Evolutionary conservation across 2,797 vertebrate genomes (phyloP).

Genomic region (Peromyscus eremicus): DNA sequence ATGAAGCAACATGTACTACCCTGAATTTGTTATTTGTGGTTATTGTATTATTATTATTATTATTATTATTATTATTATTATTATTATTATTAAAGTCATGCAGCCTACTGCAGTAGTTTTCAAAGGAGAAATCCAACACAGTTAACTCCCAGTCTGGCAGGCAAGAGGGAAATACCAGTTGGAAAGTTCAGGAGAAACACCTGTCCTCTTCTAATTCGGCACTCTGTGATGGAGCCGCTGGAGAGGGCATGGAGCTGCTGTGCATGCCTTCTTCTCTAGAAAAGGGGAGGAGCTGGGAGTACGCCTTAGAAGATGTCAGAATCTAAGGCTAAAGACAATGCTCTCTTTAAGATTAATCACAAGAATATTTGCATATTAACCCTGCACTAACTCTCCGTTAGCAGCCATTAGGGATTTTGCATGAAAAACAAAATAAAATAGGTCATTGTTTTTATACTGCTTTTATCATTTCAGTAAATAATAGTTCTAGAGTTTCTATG

Average conservation of each 20-base stretch:
- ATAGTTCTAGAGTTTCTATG: not conserved
- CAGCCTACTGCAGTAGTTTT: conserved; percentile 17
- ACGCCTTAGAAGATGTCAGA: not conserved
- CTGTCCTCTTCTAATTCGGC: conserved; percentile 37
- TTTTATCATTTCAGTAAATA: not conserved
- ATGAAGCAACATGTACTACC: not conserved
- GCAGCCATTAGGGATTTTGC: not conserved
- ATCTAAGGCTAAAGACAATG: not conserved
- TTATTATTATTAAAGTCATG: conserved; percentile 19
- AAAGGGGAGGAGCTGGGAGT: not conserved
- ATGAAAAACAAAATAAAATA: not conserved
- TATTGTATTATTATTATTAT: not conserved
- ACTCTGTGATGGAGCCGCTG: not conserved
- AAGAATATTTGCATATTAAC: not conserved
- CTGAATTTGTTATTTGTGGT: not conserved
- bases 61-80: conserved; percentile 31
- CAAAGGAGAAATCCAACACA: conserved; percentile 32
- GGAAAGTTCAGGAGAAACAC: conserved; percentile 47
- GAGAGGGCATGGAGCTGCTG: not conserved
- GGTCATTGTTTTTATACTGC: conserved; percentile 6
- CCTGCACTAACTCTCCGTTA: not conserved
- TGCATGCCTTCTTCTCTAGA: not conserved
- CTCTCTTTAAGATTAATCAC: not conserved
- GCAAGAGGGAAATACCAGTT: conserved; percentile 26
- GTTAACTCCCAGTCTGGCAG: not conserved